A percentile compares a stretch with the other conserved stretches of the same genome.
phyloP scores from a whole-genome alignment of 1,140 invertebrate species.

The Leptinotarsa lineolata region DNA sequence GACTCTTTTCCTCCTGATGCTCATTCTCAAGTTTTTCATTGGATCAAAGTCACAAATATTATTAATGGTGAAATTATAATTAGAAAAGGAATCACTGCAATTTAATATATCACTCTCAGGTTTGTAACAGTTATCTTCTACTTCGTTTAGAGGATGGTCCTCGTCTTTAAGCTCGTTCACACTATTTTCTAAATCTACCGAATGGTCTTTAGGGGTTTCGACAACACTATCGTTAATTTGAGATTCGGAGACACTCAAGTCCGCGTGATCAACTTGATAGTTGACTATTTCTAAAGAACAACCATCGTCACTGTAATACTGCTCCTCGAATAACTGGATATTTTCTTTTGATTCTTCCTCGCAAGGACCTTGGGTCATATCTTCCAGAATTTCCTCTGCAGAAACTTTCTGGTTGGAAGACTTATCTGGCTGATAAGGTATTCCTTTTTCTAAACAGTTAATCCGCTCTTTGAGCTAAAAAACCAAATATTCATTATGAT shows the following conservation, averaged over 20 bases:
- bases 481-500: constrained; percentile 3
- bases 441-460: constrained; percentile 62
- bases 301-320: constrained; percentile 36
- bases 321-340: constrained; percentile 34
- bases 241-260: constrained; percentile 41
- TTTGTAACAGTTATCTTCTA: constrained; percentile 42
- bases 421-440: constrained; percentile 55
- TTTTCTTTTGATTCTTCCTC: constrained; percentile 48
- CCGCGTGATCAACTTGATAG: constrained; percentile 30
- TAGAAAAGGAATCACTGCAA: constrained; percentile 33
- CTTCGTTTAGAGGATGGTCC: constrained; percentile 32
- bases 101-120: constrained; percentile 42
- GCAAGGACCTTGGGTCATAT: constrained; percentile 50
- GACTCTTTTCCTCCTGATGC: constrained; percentile 51
- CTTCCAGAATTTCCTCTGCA: constrained; percentile 28
- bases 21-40: constrained; percentile 55
- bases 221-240: constrained; percentile 29
- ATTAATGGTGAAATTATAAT: constrained; percentile 46
- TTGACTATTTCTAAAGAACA: constrained; percentile 38
- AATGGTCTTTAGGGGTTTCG: constrained; percentile 28
- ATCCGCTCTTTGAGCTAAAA: constrained; percentile 63
- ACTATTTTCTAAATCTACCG: constrained; percentile 13
- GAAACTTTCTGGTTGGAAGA: constrained; percentile 20
- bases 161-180: constrained; percentile 36
- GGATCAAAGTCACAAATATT: constrained; percentile 49